Base-by-base conservation (phyloP, 1,140 invertebrate genomes). In the Penaeus vannamei region DNA sequence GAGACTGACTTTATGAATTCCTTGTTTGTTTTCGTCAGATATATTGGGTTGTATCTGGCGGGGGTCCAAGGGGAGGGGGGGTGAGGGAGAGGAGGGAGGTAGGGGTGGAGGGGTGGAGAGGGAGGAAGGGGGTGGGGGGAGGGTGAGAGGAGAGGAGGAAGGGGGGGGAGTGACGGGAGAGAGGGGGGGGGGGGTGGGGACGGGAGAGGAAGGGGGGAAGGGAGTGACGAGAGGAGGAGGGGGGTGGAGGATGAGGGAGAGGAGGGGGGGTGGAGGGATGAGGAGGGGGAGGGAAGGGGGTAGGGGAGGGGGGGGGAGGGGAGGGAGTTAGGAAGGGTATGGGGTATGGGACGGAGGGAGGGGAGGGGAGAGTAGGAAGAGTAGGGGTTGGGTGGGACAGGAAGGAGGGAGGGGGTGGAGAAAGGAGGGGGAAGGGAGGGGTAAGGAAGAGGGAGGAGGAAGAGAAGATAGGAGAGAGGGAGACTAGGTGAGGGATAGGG, bases 11-110 rank as follows among this genome's bases (percentile, higher is more conserved):
- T 82, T 82, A 82, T 82, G 80, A 82, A 82, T 62, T 60, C 80
- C 80, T 82, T 82, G 53, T 82, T 82, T 82, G 80, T 82, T 82
- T 60, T 82, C 80, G 46, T 82, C 42, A 82, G 53, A 82, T 82
- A 82, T 82, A 82, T 82, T 82, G 80, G 26, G 59, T 53, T 60
- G 42, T 23, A 53, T 53, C 46, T 53, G 46, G 46, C 46, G 46
- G 46, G 46, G 46, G 46, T 53, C 46, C 3, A 53, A 59, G 29
- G 22, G 26, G 20, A 22, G 29, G 8, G 80, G 59, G 42, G 17
- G 42, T 26, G 53, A 60, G 80, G 60, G 53, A 32, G 59, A 32
- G 53, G 60, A 19, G 60, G 53, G 29, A 29, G 2, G 80, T 7
- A 59, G 14, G 53, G 60, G 69, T 26, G 26, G 60, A 53, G 29